Evolutionary conservation across 2,797 vertebrate species (phyloP), one percentile per base, ranked within the genome.

Genomic region (Leptoclinus maculatus): DNA sequence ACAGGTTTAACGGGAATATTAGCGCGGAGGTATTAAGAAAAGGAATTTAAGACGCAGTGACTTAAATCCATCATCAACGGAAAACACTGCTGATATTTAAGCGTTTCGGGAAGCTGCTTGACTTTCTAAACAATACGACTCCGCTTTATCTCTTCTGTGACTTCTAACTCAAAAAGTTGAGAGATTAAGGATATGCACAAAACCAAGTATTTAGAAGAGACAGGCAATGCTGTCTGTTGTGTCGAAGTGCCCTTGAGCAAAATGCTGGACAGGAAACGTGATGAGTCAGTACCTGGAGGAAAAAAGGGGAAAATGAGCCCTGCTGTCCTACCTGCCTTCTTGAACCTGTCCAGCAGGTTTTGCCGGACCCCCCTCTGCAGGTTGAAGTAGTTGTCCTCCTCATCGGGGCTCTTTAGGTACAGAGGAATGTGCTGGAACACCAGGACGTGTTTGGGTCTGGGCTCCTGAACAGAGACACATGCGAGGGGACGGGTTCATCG

Each of bases 381-480:
- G 93, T 97, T 99, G 93, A 99, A 99, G 93, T 99, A 99, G 91
- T 96, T 83, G 0, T 99, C 91, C 0, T 97, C 97, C 89, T 99
- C 98, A 0, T 97, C 94, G 0, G 97, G 95, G 1, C 83, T 92
- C 63, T 83, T 90, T 16, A 98, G 87, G 84, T 98, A 99, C 14
- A 99, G 93, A 0, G 98, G 98, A 82, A 99, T 98, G 91, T 99
- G 98, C 91, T 99, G 98, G 91, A 99, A 98, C 73, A 99, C 93
- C 54, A 99, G 57, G 9, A 96, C 65, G 1, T 98, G 97, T 56
- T 90, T 96, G 83, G 95, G 96, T 87, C 87, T 90, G 74, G 80
- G 86, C 34, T 86, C 88, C 92, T 93, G 82, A 43, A 43, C 13
- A 64, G 36, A 83, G 34, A 84, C 32, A 79, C 39, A 78, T 53